Evolutionary conservation across 2,797 vertebrate species (phyloP).

Genomic region (Typhlichthys subterraneus): DNA sequence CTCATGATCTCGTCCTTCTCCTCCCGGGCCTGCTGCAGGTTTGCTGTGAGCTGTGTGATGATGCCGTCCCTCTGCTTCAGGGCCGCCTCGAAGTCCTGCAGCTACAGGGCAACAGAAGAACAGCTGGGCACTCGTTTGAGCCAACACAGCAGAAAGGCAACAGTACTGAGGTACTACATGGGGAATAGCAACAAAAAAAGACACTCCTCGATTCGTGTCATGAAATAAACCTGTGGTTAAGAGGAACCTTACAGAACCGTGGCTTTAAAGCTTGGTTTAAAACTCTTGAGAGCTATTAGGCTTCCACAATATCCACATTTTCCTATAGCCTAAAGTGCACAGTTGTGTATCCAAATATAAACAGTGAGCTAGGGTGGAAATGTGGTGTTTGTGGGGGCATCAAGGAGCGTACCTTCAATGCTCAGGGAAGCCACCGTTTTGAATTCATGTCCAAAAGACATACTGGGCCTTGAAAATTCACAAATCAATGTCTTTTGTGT

Average conservation of each 20-base stretch:
- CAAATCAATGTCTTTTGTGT: background rate
- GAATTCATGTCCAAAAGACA: too few relatives aligned
- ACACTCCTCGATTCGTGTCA: too few relatives aligned
- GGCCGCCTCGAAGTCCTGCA: conserved; percentile 96
- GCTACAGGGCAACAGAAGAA: conserved; percentile 61
- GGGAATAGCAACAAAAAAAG: background rate
- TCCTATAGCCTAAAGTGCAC: background rate
- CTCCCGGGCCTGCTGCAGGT: conserved; percentile 92
- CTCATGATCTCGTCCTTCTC: conserved; percentile 96
- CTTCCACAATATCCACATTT: too few relatives aligned
- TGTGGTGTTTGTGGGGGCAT: too few relatives aligned
- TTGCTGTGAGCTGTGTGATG: conserved; percentile 94
- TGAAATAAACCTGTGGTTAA: too few relatives aligned
- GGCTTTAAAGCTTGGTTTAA: too few relatives aligned
- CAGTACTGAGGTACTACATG: background rate
- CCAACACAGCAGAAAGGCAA: conserved; percentile 3
- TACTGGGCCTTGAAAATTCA: background rate
- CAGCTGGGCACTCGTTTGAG: background rate
- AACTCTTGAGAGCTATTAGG: too few relatives aligned
- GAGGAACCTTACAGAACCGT: background rate
- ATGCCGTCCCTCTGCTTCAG: conserved; percentile 95
- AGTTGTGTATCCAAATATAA: background rate
- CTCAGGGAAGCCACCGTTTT: too few relatives aligned
- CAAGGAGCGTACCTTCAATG: too few relatives aligned
- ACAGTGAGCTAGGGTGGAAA: too few relatives aligned